Percentiles rank a stretch among this genome's conserved stretches.
Conservation (phyloP, 1,140 invertebrate genomes). For the Aphelinus certus region DNA sequence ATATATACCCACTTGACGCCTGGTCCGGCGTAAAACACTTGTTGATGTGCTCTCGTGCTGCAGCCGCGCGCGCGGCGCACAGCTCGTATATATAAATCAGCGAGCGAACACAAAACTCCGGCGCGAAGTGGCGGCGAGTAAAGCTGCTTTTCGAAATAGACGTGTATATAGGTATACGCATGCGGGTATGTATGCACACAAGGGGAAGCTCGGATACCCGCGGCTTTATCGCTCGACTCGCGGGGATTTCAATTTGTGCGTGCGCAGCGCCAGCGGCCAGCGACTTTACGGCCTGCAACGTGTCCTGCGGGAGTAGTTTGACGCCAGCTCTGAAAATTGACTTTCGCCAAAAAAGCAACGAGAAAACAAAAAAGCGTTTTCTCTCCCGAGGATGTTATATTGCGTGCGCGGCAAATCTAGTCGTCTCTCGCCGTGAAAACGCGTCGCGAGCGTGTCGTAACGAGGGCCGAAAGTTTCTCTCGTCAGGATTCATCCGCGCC, state of each 20-base stretch:
- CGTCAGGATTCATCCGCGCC: too few relatives aligned
- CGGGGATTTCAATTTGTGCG: conserved; percentile 22
- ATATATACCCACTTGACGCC: not conserved
- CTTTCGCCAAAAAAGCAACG: not conserved
- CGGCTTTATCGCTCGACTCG: not conserved
- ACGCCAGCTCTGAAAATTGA: not conserved
- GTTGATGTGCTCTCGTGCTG: not conserved
- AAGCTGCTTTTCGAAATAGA: conserved; percentile 12
- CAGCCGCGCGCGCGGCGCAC: not conserved
- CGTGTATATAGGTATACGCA: not conserved
- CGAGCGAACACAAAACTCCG: not conserved
- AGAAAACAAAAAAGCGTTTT: too few relatives aligned
- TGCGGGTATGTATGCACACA: not conserved
- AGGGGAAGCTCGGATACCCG: not conserved
- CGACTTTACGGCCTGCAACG: not conserved
- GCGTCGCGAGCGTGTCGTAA: too few relatives aligned
- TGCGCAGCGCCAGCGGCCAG: not conserved
- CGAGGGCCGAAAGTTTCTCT: too few relatives aligned
- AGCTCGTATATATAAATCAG: too few relatives aligned
- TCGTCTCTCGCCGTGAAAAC: too few relatives aligned
- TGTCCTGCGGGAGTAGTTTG: not conserved
- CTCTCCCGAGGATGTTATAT: too few relatives aligned
- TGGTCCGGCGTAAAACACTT: conserved; percentile 3
- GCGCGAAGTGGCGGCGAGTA: not conserved
- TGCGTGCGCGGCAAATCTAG: too few relatives aligned